Conservation (phyloP, 2,113 vertebrate species). For the Lophius piscatorius region DNA sequence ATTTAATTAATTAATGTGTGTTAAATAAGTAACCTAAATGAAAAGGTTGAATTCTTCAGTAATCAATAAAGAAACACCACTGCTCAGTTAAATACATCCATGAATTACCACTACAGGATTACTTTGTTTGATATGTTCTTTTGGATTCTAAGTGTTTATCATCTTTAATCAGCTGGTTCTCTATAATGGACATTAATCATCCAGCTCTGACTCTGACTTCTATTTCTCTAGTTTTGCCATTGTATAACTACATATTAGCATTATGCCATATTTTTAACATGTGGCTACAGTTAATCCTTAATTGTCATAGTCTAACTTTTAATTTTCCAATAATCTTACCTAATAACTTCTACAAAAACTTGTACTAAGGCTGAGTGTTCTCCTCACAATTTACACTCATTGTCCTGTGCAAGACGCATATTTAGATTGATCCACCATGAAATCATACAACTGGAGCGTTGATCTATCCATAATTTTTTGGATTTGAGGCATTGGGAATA, state of each 20-base stretch:
- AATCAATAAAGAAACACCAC: neutral
- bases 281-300: neutral
- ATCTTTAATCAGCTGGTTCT: neutral
- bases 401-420: too few species aligned
- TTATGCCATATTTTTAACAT: neutral
- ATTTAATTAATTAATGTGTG: too few species aligned
- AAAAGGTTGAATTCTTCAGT: neutral
- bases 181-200: neutral
- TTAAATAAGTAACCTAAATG: neutral
- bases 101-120: neutral
- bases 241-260: neutral
- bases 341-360: neutral
- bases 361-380: too few species aligned
- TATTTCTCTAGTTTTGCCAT: neutral
- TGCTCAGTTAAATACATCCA: neutral
- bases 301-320: neutral
- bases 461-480: too few species aligned
- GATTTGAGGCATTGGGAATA: too few species aligned
- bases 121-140: neutral
- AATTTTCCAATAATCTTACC: too few species aligned
- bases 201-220: neutral
- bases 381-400: too few species aligned
- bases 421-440: too few species aligned
- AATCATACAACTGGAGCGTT: too few species aligned
- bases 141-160: neutral